These are phyloP conservation scores for Sepiola atlantica DNA, from an alignment of 2,888 invertebrate genomes.

Conservation along the genomic window DNA sequence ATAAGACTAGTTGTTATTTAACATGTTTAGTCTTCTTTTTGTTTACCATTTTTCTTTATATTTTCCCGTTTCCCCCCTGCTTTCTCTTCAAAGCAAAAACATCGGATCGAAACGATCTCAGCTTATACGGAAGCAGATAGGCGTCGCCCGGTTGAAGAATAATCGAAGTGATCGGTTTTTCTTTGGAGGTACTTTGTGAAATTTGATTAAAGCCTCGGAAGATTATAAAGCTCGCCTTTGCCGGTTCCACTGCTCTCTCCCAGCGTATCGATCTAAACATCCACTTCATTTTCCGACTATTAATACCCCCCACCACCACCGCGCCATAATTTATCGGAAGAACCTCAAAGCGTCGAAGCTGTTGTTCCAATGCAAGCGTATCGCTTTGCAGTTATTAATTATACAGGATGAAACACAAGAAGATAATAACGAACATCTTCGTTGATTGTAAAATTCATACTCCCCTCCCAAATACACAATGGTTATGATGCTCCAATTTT, in stretches of 20 bases:
- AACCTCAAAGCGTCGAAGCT: not conserved
- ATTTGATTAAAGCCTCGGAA: not conserved
- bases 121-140: not conserved
- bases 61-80: not conserved
- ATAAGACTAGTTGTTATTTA: too few species aligned
- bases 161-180: not conserved
- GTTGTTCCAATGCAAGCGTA: not conserved
- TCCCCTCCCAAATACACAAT: too few species aligned
- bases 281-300: too few species aligned
- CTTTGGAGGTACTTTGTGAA: not conserved
- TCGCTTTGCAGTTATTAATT: not conserved
- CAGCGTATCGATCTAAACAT: too few species aligned
- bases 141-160: not conserved
- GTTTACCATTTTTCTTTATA: too few species aligned
- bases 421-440: not conserved
- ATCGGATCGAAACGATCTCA: not conserved
- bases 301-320: not conserved
- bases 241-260: not conserved
- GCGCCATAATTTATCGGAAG: not conserved
- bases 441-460: not conserved
- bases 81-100: not conserved
- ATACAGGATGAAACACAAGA: not conserved
- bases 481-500: not conserved
- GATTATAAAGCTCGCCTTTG: not conserved
- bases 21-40: too few species aligned